These are phyloP conservation scores for Xerus inauris DNA, from an alignment of 2,113 vertebrate species.

Conservation along the genomic window DNA sequence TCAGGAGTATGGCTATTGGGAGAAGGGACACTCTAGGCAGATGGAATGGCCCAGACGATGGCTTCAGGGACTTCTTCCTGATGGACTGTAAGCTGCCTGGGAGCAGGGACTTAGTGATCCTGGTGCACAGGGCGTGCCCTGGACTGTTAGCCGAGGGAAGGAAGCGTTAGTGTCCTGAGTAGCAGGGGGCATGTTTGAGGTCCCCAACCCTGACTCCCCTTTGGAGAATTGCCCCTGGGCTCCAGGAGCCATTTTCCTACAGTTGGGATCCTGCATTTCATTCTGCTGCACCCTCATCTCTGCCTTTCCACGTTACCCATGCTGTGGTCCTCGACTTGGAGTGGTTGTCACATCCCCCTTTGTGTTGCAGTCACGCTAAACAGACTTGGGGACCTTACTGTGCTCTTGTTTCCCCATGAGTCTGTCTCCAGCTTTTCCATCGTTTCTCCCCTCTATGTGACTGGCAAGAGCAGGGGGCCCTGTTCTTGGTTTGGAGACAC, in stretches of 20 bases:
- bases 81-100: neutral
- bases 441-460: constrained; percentile 72
- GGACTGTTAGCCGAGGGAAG: neutral
- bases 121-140: rapidly evolving
- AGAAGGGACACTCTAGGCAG: neutral
- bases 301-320: constrained; percentile 57
- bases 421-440: constrained; percentile 81
- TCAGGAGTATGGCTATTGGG: too few species aligned
- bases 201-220: too few species aligned
- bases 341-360: constrained; percentile 67
- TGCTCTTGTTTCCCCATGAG: constrained; percentile 81
- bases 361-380: constrained; percentile 68
- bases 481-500: neutral
- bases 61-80: neutral
- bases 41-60: neutral
- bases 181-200: too few species aligned
- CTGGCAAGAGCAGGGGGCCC: neutral
- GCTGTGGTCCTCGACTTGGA: constrained; percentile 67
- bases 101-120: neutral
- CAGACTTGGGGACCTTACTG: constrained; percentile 64
- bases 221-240: neutral
- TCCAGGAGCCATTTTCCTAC: constrained; percentile 32
- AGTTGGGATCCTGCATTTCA: constrained; percentile 1
- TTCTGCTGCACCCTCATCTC: constrained; percentile 50
- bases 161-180: neutral